phyloP scores from a whole-genome alignment of 2,797 vertebrate species.

The Hapalemur alaotrensis region DNA sequence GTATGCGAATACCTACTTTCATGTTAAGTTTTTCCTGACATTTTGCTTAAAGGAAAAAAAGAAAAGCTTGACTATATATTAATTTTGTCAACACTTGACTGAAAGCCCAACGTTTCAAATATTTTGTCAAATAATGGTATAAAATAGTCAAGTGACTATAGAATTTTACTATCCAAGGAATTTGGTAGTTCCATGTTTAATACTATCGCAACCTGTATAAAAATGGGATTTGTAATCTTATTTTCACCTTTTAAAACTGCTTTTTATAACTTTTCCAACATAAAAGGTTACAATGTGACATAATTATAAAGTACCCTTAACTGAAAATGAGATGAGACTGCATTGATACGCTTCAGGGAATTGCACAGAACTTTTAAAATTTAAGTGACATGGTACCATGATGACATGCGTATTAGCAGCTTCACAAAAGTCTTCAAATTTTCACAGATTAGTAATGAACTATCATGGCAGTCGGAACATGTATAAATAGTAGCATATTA shows the following conservation, averaged over 20 bases:
- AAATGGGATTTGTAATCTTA: not conserved
- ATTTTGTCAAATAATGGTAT: not conserved
- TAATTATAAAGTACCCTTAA: not conserved
- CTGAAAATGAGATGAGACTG: conserved; percentile 74
- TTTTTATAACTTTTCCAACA: not conserved
- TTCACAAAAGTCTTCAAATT: not conserved
- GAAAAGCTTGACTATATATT: not conserved
- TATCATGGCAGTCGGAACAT: not conserved
- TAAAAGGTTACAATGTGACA: not conserved
- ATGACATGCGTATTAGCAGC: not conserved
- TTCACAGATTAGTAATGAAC: not conserved
- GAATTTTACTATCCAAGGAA: not conserved
- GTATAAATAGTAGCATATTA: not conserved
- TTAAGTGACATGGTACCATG: conserved; percentile 5
- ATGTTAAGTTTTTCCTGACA: not conserved
- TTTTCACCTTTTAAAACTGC: not conserved
- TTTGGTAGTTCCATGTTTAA: not conserved
- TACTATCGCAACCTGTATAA: not conserved
- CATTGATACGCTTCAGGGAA: conserved; percentile 44
- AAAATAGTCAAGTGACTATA: not conserved
- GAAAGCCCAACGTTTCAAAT: not conserved
- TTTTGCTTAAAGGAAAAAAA: not conserved
- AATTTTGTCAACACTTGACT: not conserved
- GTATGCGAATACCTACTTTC: not conserved
- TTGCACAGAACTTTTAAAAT: not conserved